Conservation (phyloP, 1,140 invertebrate genomes). For the Ctenoplectra terminalis region DNA sequence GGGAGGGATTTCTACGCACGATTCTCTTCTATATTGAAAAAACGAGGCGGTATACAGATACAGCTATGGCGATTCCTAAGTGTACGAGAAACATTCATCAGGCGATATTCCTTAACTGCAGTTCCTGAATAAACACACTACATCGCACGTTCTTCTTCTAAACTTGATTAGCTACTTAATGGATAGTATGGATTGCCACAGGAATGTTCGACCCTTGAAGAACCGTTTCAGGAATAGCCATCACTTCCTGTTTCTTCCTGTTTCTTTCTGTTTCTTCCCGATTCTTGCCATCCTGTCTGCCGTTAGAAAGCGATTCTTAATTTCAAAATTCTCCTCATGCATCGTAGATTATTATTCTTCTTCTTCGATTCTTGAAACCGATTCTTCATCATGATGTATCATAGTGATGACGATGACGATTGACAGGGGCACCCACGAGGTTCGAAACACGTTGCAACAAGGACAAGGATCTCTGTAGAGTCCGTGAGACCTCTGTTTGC, state of each 20-base stretch:
- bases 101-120: constrained; percentile 36
- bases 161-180: constrained; percentile 31
- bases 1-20: constrained; percentile 5
- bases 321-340: not conserved
- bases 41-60: constrained; percentile 16
- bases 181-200: constrained; percentile 10
- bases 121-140: constrained; percentile 31
- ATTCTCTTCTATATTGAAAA: constrained; percentile 15
- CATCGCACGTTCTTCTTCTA: constrained; percentile 5
- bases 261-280: no score
- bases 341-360: not conserved
- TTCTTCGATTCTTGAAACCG: not conserved
- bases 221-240: constrained; percentile 17
- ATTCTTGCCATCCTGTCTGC: not conserved
- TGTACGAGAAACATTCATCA: constrained; percentile 41
- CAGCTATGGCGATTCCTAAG: constrained; percentile 37
- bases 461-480: not conserved
- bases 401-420: constrained; percentile 29
- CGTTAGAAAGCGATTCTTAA: no score
- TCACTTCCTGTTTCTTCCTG: not conserved
- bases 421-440: constrained; percentile 40
- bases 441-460: not conserved
- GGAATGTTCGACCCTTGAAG: constrained; percentile 25
- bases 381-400: constrained; percentile 9
- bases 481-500: not conserved